Evolutionary conservation across 2,797 vertebrate genomes (phyloP).

Genomic region (Mus minutoides): DNA sequence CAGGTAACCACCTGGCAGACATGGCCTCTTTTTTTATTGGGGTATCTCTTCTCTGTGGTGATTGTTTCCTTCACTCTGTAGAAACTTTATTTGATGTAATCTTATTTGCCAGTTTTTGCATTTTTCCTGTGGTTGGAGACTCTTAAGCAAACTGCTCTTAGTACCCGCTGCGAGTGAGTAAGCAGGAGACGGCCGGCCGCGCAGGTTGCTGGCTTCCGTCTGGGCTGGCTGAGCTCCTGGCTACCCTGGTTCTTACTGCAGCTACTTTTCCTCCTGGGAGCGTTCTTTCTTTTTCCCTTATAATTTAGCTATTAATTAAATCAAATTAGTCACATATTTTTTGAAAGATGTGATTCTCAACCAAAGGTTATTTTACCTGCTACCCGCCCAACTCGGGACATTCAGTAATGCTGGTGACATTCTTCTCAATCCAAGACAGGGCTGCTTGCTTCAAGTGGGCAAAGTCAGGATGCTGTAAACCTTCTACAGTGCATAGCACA

Average conservation of each 20-base stretch:
- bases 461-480: not conserved
- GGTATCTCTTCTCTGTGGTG: not conserved
- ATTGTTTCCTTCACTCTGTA: not conserved
- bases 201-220: too few species aligned
- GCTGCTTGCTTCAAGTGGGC: not conserved
- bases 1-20: not conserved
- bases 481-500: not conserved
- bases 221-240: not conserved
- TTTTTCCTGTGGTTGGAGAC: not conserved
- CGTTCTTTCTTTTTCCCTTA: not conserved
- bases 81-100: not conserved
- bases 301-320: not conserved
- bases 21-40: not conserved
- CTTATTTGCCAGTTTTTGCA: not conserved
- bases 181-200: not conserved
- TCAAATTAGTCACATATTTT: not conserved
- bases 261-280: not conserved
- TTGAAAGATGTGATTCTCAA: not conserved
- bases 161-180: not conserved
- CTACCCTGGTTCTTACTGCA: too few species aligned
- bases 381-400: not conserved
- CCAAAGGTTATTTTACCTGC: not conserved
- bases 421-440: not conserved
- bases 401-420: not conserved
- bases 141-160: not conserved